Evolutionary conservation across 1,140 invertebrate genomes (phyloP).

Genomic region (Chymomyza costata): DNA sequence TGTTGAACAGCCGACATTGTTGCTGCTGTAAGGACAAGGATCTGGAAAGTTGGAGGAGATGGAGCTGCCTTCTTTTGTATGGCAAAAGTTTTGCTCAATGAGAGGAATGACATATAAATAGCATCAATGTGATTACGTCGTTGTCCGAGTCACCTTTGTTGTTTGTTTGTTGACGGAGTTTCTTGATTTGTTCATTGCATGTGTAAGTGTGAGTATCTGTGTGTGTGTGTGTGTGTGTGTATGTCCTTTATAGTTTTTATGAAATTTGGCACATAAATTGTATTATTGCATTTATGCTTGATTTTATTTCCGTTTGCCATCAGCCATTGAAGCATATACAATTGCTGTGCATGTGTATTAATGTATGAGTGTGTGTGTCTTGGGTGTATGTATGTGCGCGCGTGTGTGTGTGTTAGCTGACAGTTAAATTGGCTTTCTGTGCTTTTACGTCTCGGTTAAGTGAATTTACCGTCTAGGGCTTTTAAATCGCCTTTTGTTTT

Average conservation of each 20-base stretch:
- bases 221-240: constrained; percentile 20
- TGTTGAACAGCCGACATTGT: no score
- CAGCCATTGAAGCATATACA: constrained; percentile 12
- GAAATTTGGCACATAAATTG: constrained; percentile 74
- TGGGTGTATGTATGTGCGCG: neutral
- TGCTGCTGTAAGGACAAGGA: no score
- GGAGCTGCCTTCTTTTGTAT: constrained; percentile 30
- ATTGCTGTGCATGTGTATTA: constrained; percentile 45
- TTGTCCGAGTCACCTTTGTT: constrained; percentile 61
- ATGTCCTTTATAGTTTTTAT: constrained; percentile 66
- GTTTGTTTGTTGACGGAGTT: constrained; percentile 60
- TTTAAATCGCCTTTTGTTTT: neutral
- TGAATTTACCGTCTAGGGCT: constrained; percentile 31
- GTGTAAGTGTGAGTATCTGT: constrained; percentile 10
- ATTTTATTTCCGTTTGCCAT: constrained; percentile 66
- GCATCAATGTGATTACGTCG: constrained; percentile 63
- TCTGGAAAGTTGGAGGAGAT: neutral
- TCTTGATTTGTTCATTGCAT: constrained; percentile 35
- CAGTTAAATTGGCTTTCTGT: constrained; percentile 65
- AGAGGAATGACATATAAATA: constrained; percentile 66
- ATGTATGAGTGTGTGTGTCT: constrained; percentile 2
- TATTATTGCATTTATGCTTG: constrained; percentile 74
- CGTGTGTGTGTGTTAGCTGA: constrained; percentile 22
- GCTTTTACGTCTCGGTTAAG: constrained; percentile 42
- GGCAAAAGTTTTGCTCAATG: constrained; percentile 39